These are phyloP conservation scores for Semotilus atromaculatus DNA, from an alignment of 2,797 vertebrate genomes.

Conservation along the genomic window DNA sequence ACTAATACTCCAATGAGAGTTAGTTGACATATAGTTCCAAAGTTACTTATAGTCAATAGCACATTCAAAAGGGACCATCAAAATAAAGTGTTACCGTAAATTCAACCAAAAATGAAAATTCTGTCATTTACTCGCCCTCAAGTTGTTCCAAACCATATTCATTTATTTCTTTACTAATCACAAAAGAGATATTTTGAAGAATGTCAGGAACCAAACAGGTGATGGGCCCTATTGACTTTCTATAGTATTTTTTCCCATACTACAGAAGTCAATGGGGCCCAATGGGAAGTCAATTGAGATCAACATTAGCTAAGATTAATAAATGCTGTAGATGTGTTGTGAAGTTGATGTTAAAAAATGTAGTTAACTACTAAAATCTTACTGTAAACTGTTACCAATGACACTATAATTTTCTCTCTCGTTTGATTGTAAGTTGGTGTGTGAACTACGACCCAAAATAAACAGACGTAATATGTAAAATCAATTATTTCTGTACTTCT, in stretches of 20 bases:
- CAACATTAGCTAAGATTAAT: not conserved
- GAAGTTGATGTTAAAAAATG: not conserved
- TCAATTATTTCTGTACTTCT: constrained; percentile 11
- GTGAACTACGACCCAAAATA: constrained; percentile 13
- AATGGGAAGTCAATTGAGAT: no score
- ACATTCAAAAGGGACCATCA: no score
- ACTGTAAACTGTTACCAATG: not conserved
- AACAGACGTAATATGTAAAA: constrained; percentile 32
- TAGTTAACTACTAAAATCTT: not conserved
- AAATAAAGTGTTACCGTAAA: no score
- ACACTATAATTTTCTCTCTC: not conserved
- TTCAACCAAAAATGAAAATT: not conserved
- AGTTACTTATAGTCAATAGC: no score
- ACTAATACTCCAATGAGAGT: no score
- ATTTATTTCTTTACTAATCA: not conserved
- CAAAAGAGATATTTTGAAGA: no score
- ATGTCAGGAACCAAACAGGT: no score
- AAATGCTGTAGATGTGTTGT: not conserved
- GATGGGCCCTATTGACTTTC: not conserved
- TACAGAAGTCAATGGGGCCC: no score
- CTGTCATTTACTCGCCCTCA: not conserved
- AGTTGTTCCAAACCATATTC: not conserved
- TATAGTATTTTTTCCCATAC: not conserved
- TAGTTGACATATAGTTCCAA: no score
- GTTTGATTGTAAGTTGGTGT: not conserved